These are phyloP conservation scores for Amniataba percoides DNA, from an alignment of 2,797 vertebrate species.

Conservation along the genomic window DNA sequence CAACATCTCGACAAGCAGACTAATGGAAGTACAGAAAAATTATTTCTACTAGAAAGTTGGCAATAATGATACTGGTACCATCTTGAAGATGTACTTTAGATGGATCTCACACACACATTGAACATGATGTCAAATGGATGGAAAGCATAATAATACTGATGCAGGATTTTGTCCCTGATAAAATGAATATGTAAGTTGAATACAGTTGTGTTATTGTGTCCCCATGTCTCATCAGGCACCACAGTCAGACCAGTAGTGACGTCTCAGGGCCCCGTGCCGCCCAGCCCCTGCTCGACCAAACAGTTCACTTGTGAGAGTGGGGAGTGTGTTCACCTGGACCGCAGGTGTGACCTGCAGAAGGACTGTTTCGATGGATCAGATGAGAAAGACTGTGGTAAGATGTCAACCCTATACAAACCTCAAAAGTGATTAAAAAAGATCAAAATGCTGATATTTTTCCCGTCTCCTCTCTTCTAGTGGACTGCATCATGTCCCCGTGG, in stretches of 20 bases:
- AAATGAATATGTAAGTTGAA: background rate
- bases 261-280: constrained; percentile 46
- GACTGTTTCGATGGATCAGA: constrained; percentile 91
- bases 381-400: constrained; percentile 89
- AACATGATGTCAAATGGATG: background rate
- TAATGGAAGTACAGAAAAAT: background rate
- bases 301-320: constrained; percentile 89
- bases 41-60: background rate
- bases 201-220: background rate
- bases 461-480: constrained; percentile 71
- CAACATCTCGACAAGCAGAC: background rate
- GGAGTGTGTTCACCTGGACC: constrained; percentile 87
- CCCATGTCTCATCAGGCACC: constrained; percentile 56
- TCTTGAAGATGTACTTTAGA: background rate
- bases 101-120: background rate
- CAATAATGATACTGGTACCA: background rate
- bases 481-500: constrained; percentile 89
- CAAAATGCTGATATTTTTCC: background rate
- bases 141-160: background rate
- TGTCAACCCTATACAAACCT: background rate
- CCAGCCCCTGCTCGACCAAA: constrained; percentile 84
- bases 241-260: constrained; percentile 53
- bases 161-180: background rate
- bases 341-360: constrained; percentile 85
- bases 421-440: background rate